A percentile compares a stretch with the other conserved stretches of the same genome.
These are phyloP conservation scores for Batillaria attramentaria DNA, from an alignment of 1,140 invertebrate species.

Conservation along the genomic window DNA sequence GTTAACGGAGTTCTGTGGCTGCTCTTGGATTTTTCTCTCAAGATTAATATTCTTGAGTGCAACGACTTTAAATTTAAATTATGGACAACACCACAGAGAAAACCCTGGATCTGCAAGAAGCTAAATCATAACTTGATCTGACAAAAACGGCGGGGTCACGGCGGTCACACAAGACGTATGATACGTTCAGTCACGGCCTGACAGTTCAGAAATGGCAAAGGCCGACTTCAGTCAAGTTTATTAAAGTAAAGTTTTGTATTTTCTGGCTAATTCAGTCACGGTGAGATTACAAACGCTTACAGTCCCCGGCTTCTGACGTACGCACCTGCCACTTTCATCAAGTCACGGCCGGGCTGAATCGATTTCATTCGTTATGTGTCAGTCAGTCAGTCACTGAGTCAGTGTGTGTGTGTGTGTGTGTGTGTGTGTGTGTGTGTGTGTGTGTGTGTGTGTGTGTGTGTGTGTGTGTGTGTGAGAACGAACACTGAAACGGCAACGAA, in stretches of 20 bases:
- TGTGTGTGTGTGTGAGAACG: background rate
- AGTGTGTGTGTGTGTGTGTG: constrained; percentile 2
- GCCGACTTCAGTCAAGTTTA: constrained; percentile 40
- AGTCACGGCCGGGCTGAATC: background rate
- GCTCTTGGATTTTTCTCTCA: background rate
- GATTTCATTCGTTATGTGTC: background rate
- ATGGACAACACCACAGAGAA: no score
- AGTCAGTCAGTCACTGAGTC: background rate
- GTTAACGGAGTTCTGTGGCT: no score
- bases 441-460: background rate
- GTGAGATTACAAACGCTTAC: background rate
- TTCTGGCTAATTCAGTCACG: background rate
- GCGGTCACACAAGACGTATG: background rate
- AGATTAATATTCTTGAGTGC: background rate
- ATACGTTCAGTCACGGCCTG: background rate
- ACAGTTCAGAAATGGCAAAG: background rate
- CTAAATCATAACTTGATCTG: no score
- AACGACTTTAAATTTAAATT: constrained; percentile 10
- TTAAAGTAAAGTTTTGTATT: background rate
- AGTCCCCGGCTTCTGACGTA: no score
- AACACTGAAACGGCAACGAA: background rate
- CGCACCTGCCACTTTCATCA: background rate
- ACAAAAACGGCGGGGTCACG: no score
- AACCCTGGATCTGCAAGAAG: no score
- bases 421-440: background rate